Conservation (phyloP, 2,113 vertebrate species). For the Nipponia nippon region DNA sequence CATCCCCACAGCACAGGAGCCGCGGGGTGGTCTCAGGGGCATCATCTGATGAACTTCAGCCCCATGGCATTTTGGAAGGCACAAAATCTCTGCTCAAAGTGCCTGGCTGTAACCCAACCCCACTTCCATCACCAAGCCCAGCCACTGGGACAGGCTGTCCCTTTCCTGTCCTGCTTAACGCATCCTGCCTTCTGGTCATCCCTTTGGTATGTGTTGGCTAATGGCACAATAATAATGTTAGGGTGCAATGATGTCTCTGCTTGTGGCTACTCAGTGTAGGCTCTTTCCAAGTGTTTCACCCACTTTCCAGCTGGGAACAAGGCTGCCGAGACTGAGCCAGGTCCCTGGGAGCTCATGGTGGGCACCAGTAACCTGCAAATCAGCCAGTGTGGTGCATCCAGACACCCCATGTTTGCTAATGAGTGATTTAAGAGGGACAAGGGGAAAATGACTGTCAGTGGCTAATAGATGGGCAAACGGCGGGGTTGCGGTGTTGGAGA, state of each 20-base stretch:
- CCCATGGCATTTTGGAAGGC: neutral
- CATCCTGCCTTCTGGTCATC: neutral
- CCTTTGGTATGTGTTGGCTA: neutral
- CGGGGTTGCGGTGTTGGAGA: rapidly evolving
- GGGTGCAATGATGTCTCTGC: neutral
- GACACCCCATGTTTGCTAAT: rapidly evolving
- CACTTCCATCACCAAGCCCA: rapidly evolving
- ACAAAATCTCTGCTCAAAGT: neutral
- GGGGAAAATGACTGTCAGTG: neutral
- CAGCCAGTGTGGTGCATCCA: no score
- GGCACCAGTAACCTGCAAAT: neutral
- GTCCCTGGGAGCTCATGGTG: neutral
- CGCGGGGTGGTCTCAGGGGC: rapidly evolving
- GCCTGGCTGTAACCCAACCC: neutral
- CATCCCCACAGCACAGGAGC: neutral
- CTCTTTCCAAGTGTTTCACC: neutral
- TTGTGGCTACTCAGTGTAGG: neutral
- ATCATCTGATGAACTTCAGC: no score
- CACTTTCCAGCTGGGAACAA: neutral
- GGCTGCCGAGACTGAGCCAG: neutral
- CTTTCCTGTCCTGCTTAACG: neutral
- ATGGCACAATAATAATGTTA: neutral
- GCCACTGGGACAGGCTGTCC: neutral
- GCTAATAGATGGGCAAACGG: neutral
- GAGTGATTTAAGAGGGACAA: neutral